Evolutionary conservation across 2,888 invertebrate genomes (phyloP), one percentile per base, ranked within the genome.

Genomic region (Ophion ventricosus): DNA sequence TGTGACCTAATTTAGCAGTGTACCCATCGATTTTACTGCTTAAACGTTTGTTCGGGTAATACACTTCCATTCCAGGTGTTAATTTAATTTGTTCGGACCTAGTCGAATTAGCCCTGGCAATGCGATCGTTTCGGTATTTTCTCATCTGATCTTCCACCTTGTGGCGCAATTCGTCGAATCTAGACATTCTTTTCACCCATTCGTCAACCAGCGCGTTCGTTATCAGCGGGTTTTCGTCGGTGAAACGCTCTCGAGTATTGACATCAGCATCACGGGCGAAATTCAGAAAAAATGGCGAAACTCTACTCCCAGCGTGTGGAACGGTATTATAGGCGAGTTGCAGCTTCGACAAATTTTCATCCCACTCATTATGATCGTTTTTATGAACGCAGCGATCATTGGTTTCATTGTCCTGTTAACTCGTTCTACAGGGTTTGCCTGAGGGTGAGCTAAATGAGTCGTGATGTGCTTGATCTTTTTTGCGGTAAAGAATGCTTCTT

Each of bases 351-450:
- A 59, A 59, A 59, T 59, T 59, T 59, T 26, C 20, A 23, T 59
- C 59, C 59, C 59, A 59, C 23, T 54, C 54, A n/a, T 54, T 54
- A 54, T 54, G 54, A 14, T 54, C 4, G 5, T 26, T 26, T 63
- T 63, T 63, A 83, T 59, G n/a, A 80, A 83, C 63, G 80, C 83
- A 23, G 63, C 75, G 56, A 76, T 61, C 73, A 73, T 73, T 14
- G 73, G 73, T 40, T 73, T 73, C 1, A 73, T 73, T 40, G 76
- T 77, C 35, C 77, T 59, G 49, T 84, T 84, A 0, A 84, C 81
- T 14, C 54, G 2, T 54, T n/a, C 54, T 5, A 54, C 54, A 54
- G 54, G 54, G n/a, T 54, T 54, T n/a, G 73, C 73, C 49, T 61
- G 73, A 3, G 61, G 73, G n/a, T 70, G 57, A 17, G 70, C 57